Percentiles rank a stretch among this genome's conserved stretches.
phyloP scores from a whole-genome alignment of 2,797 vertebrate species.

The Avahi laniger region DNA sequence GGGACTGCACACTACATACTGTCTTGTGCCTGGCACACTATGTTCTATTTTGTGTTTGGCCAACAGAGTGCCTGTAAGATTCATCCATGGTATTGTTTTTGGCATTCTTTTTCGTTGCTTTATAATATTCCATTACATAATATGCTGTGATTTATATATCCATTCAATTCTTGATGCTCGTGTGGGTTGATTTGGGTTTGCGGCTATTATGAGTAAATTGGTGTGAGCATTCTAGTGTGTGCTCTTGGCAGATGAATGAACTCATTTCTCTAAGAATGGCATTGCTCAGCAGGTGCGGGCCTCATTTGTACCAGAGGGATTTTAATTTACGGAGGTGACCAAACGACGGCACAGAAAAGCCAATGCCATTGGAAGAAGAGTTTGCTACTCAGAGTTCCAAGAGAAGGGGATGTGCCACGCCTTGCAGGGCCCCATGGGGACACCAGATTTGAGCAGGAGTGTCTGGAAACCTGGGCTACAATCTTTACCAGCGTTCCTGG shows the following conservation, averaged over 20 bases:
- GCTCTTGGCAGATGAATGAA: neutral
- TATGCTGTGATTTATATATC: neutral
- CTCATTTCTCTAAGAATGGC: neutral
- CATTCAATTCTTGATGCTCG: neutral
- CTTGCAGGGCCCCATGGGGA: neutral
- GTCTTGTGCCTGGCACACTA: neutral
- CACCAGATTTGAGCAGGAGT: neutral
- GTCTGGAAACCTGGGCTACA: too few relatives aligned
- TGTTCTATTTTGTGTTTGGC: neutral
- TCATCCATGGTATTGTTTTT: neutral
- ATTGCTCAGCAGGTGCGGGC: too few relatives aligned
- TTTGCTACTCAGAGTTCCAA: neutral
- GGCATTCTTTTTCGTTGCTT: neutral
- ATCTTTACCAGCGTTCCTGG: neutral
- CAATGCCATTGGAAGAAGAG: neutral
- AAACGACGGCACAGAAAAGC: neutral
- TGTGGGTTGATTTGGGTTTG: neutral
- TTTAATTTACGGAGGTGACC: neutral
- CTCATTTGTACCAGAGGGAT: neutral
- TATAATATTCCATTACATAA: neutral
- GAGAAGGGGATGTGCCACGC: neutral
- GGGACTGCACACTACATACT: fast-evolving
- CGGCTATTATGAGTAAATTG: neutral
- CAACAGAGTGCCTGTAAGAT: too few relatives aligned
- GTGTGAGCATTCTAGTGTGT: too few relatives aligned